These are phyloP conservation scores for Eurosta solidaginis DNA, from an alignment of 1,140 invertebrate species.

Conservation along the genomic window DNA sequence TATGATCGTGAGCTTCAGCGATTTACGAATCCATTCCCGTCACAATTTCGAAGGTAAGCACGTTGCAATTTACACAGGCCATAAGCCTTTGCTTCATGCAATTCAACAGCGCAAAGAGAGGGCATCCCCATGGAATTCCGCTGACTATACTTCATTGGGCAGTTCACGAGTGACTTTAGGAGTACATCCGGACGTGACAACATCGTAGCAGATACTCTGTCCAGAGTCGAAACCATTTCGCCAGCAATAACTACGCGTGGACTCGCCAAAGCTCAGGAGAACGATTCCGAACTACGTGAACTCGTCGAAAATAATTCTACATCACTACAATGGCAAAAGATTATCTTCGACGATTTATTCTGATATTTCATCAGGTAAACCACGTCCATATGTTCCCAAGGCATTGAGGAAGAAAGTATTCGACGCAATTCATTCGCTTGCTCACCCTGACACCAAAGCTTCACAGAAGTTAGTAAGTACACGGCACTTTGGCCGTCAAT, in stretches of 20 bases:
- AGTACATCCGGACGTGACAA: background rate
- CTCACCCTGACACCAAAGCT: too few species aligned
- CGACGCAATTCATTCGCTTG: too few species aligned
- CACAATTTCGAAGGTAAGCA: constrained; percentile 48
- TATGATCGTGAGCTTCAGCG: constrained; percentile 59
- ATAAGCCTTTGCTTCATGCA: constrained; percentile 47
- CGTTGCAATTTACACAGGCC: constrained; percentile 47
- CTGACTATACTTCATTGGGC: background rate
- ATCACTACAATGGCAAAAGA: too few species aligned
- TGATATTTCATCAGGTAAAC: too few species aligned
- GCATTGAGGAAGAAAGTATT: too few species aligned
- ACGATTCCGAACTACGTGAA: background rate
- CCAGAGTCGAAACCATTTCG: background rate
- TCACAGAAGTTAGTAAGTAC: too few species aligned
- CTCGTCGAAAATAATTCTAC: background rate
- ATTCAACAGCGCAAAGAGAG: constrained; percentile 41
- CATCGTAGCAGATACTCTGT: background rate
- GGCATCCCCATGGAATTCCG: background rate
- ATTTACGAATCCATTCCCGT: constrained; percentile 46
- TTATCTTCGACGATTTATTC: too few species aligned
- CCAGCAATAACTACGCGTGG: background rate
- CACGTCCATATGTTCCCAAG: too few species aligned
- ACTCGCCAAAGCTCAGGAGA: background rate
- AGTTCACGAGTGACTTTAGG: background rate
- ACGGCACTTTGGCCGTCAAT: too few species aligned